Conservation (phyloP, 1,140 invertebrate species). For the Carcinoscorpius rotundicauda region DNA sequence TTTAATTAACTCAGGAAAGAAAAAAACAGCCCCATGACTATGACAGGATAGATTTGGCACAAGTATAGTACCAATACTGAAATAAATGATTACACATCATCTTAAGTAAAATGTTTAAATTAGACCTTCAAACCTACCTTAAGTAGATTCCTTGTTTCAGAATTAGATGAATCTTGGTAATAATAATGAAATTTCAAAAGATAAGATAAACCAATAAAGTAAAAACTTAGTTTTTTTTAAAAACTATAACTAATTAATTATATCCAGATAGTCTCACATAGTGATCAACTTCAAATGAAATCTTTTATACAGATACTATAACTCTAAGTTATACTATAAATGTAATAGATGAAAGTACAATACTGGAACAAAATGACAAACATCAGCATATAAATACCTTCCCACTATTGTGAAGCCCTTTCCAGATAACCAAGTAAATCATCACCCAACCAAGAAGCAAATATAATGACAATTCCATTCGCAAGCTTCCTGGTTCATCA, state of each 20-base stretch:
- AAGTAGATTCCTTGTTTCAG: too few species aligned
- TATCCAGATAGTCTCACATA: not conserved
- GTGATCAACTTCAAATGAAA: not conserved
- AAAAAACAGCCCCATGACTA: too few species aligned
- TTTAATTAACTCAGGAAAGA: too few species aligned
- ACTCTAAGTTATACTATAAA: not conserved
- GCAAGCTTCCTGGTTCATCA: conserved; percentile 30
- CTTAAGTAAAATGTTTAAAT: too few species aligned
- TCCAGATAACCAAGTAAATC: conserved; percentile 38
- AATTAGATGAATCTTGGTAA: too few species aligned
- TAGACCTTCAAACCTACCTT: too few species aligned
- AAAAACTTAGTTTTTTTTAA: not conserved
- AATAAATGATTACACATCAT: too few species aligned
- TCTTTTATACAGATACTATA: not conserved
- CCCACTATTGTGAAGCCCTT: conserved; percentile 37
- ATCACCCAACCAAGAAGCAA: conserved; percentile 34
- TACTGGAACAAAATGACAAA: not conserved
- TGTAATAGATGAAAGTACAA: not conserved
- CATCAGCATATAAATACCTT: conserved; percentile 26
- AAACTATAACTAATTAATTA: not conserved
- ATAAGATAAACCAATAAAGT: not conserved
- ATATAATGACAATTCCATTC: conserved; percentile 33
- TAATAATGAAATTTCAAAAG: too few species aligned
- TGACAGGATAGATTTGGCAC: too few species aligned
- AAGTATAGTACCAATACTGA: too few species aligned